These are phyloP conservation scores for Limanda limanda DNA, from an alignment of 2,113 vertebrate species.

Conservation along the genomic window DNA sequence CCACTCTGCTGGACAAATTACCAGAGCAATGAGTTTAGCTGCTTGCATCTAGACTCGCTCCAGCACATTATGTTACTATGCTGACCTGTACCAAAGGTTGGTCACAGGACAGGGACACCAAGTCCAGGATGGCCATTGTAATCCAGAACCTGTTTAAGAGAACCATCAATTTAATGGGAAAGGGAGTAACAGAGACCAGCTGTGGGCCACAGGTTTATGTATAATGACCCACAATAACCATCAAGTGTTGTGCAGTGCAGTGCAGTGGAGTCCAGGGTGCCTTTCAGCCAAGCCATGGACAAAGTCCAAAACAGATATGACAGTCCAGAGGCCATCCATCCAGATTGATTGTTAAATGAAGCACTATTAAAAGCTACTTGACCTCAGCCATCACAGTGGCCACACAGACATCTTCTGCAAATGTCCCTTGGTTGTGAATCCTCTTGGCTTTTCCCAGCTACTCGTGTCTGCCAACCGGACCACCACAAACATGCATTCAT, in stretches of 20 bases:
- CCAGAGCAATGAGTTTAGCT: slow-evolving; percentile 37
- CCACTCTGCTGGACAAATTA: slow-evolving; percentile 43
- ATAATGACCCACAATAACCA: slow-evolving; percentile 38
- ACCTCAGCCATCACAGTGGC: not conserved
- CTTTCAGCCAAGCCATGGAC: slow-evolving; percentile 29
- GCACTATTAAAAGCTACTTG: not conserved
- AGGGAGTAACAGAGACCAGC: slow-evolving; percentile 32
- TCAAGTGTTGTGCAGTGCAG: slow-evolving; percentile 9
- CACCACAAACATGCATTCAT: not conserved
- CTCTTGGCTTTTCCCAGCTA: not conserved
- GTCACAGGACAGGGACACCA: slow-evolving; percentile 31
- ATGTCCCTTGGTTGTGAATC: not conserved
- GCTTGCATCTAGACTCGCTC: slow-evolving; percentile 22
- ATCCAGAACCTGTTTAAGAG: slow-evolving; percentile 27
- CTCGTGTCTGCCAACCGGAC: not conserved
- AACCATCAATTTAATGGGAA: slow-evolving; percentile 31
- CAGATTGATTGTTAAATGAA: slow-evolving; percentile 17
- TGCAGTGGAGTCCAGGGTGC: not conserved
- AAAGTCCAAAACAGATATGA: slow-evolving; percentile 29
- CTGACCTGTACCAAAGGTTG: slow-evolving; percentile 34
- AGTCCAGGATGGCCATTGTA: slow-evolving; percentile 18
- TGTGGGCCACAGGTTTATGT: slow-evolving; percentile 18
- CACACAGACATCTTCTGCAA: slow-evolving; percentile 6
- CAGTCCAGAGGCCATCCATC: not conserved
- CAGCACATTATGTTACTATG: slow-evolving; percentile 29